A percentile compares a stretch with the other conserved stretches of the same genome.
Evolutionary conservation across 2,888 invertebrate genomes (phyloP).

Genomic region (Himalopsyche anomala): DNA sequence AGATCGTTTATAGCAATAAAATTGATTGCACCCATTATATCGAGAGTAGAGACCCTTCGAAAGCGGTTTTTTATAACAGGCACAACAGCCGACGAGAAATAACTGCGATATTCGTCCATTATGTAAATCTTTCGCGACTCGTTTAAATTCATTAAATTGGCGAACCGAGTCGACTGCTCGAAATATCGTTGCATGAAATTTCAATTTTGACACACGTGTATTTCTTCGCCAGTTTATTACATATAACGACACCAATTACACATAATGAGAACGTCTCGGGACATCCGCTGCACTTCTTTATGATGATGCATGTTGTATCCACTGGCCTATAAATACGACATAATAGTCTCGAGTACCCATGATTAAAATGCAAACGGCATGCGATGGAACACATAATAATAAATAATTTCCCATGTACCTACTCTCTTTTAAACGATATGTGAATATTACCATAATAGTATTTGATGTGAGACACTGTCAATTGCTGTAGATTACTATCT

Average conservation of each 20-base stretch:
- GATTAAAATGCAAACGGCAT: conserved; percentile 15
- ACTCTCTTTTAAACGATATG: background rate
- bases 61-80: background rate
- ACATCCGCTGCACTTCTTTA: conserved; percentile 4
- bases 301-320: conserved; percentile 1
- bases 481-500: background rate
- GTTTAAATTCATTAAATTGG: conserved; percentile 10
- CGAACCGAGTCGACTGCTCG: background rate
- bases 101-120: background rate
- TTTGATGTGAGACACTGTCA: background rate
- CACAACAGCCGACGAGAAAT: background rate
- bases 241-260: conserved; percentile 14
- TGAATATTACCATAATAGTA: background rate
- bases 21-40: background rate
- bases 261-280: conserved; percentile 21
- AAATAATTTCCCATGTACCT: background rate
- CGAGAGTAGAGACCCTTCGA: background rate
- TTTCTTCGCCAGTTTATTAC: conserved; percentile 14
- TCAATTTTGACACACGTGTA: conserved; percentile 10
- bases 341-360: background rate
- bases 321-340: background rate
- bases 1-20: background rate
- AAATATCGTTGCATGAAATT: conserved; percentile 16
- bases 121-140: conserved; percentile 11
- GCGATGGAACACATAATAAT: background rate